Conservation (phyloP, 2,113 vertebrate genomes). For the Meles meles region DNA sequence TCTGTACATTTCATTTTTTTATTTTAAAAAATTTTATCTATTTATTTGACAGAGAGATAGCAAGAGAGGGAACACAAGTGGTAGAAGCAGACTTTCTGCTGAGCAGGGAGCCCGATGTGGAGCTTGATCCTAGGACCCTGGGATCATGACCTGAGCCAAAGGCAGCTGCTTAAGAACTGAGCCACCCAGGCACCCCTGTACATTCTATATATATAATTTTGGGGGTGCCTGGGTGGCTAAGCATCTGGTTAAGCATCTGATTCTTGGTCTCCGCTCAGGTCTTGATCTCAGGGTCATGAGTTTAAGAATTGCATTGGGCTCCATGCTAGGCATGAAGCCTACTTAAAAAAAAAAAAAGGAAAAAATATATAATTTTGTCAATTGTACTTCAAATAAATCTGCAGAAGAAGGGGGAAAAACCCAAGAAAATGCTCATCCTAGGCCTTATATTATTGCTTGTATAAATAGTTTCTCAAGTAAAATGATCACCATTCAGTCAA, state of each 20-base stretch:
- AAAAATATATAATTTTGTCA: background rate
- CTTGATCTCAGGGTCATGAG: background rate
- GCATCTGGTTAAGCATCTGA: background rate
- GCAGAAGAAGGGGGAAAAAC: background rate
- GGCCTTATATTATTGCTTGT: background rate
- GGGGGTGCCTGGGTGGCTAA: background rate
- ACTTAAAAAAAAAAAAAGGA: background rate
- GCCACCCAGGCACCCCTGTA: too few species aligned
- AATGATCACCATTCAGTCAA: background rate
- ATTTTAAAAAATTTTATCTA: too few species aligned
- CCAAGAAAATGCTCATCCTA: background rate
- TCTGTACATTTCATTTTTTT: too few species aligned
- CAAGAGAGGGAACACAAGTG: too few species aligned
- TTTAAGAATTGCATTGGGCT: background rate
- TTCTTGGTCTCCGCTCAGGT: background rate
- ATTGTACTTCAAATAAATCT: background rate
- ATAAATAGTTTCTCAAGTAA: background rate
- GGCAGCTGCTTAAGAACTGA: too few species aligned
- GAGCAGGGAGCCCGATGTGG: too few species aligned
- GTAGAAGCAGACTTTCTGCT: too few species aligned
- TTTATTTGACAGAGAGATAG: too few species aligned
- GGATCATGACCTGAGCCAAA: too few species aligned
- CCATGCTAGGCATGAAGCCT: background rate
- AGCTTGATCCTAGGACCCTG: too few species aligned
- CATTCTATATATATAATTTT: background rate